Conservation (phyloP, 2,113 vertebrate genomes). For the Phocoena phocoena region DNA sequence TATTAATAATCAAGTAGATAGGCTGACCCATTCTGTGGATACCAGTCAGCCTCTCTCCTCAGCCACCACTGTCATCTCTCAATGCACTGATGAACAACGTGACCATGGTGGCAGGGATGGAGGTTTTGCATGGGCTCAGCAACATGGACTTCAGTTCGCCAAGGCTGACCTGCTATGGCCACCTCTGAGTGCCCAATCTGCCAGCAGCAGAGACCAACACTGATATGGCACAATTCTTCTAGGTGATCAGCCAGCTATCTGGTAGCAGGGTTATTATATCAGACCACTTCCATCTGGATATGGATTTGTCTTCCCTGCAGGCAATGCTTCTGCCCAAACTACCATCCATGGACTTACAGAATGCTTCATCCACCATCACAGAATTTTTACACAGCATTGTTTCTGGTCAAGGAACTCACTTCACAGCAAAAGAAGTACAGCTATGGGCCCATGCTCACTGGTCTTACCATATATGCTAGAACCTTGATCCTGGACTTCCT, state of each 20-base stretch:
- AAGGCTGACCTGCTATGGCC: neutral
- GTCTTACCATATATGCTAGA: neutral
- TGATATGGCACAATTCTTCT: neutral
- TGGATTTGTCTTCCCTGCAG: neutral
- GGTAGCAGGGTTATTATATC: neutral
- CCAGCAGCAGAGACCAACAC: neutral
- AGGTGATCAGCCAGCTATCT: neutral
- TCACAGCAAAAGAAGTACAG: neutral
- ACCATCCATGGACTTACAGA: neutral
- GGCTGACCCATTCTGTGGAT: neutral
- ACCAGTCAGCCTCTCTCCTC: neutral
- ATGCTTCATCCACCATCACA: neutral
- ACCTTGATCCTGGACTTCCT: neutral
- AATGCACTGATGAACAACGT: neutral
- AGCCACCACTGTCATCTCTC: neutral
- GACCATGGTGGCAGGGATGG: neutral
- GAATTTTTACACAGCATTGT: neutral
- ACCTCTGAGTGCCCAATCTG: neutral
- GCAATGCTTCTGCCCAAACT: neutral
- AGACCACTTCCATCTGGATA: neutral
- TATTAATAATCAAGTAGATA: neutral
- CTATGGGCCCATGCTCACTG: no score
- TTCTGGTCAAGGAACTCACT: neutral
- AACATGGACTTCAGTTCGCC: neutral
- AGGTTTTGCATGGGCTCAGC: neutral